Evolutionary conservation across 2,888 invertebrate species (phyloP), one percentile per base, ranked within the genome.

Genomic region (Agonum fuliginosum): DNA sequence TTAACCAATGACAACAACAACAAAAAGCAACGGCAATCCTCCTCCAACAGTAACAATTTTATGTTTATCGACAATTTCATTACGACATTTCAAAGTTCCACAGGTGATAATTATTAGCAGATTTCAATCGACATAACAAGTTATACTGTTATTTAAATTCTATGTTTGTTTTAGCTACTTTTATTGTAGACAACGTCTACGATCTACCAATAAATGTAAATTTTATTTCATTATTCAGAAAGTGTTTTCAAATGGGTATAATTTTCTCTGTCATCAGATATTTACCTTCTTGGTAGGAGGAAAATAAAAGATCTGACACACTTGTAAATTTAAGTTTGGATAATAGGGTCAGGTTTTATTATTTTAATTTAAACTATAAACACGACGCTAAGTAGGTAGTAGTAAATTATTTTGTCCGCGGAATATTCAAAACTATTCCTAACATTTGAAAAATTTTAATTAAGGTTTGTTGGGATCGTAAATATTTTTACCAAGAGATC

Each of bases 81-180:
- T 72, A 48, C 72, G 46, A 48, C 71, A 71, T 30, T 71, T 19
- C 54, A 72, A 34, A 51, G 19, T 22, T 46, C 43, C 24, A 65
- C 46, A 74, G 54, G 65, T 65, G 65, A 62, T 74, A 74, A 74
- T 74, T 74, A 74, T 74, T 62, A 62, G 27, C 12, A 58, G 62
- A 74, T 74, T 14, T 54, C 43, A 27, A 74, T 74, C 74, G 43
- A 62, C 43, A 27, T 17, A 65, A 74, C 62, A 74, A 65, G 62
- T 17, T 62, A 43, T 74, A 74, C 65, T 74, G 74, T 74, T 74
- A 74, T 74, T 74, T 74, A 62, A 62, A 74, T 74, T 74, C 72
- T 34, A 20, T 73, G 46, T 74, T 43, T 65, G 65, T 74, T 65
- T 74, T 74, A 62, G 62, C 41, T 43, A 74, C 58, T 74, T 74